A percentile compares a stretch with the other conserved stretches of the same genome.
Evolutionary conservation across 2,113 vertebrate genomes (phyloP).

Genomic region (Rhombomys opimus): DNA sequence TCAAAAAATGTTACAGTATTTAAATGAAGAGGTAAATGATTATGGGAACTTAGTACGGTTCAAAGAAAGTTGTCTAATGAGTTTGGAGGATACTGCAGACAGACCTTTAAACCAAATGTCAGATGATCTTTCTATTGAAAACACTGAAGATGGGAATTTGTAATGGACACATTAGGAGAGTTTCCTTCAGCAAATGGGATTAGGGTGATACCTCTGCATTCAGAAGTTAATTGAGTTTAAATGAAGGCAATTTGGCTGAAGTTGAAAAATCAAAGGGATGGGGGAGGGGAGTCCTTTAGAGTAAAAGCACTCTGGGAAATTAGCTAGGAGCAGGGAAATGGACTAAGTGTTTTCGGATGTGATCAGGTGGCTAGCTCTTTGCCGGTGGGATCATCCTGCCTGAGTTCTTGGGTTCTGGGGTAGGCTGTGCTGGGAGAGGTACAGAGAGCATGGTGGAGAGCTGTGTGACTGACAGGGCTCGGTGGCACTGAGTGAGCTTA

Average conservation of each 20-base stretch:
- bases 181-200: slow-evolving; percentile 51
- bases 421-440: neutral
- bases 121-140: slow-evolving; percentile 59
- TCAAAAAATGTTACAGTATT: neutral
- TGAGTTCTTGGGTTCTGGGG: slow-evolving; percentile 25
- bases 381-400: slow-evolving; percentile 53
- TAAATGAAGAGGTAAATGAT: slow-evolving; percentile 24
- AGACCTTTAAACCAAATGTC: slow-evolving; percentile 69
- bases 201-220: slow-evolving; percentile 45
- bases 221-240: slow-evolving; percentile 79
- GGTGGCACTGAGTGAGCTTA: slow-evolving; percentile 56
- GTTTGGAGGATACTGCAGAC: slow-evolving; percentile 22
- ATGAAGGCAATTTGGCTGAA: slow-evolving; percentile 79
- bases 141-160: neutral
- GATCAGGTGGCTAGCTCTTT: slow-evolving; percentile 71
- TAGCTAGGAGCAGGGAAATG: slow-evolving; percentile 71
- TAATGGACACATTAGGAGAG: slow-evolving; percentile 42
- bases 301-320: slow-evolving; percentile 49
- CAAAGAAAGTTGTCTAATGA: neutral
- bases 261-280: slow-evolving; percentile 63
- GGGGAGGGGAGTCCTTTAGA: slow-evolving; percentile 67
- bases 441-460: slow-evolving; percentile 32
- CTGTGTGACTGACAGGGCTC: slow-evolving; percentile 16
- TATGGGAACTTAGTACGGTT: neutral
- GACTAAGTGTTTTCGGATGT: slow-evolving; percentile 74